A percentile compares a stretch with the other conserved stretches of the same genome.
Evolutionary conservation across 2,888 invertebrate genomes (phyloP).

Genomic region (Eurytoma californica): DNA sequence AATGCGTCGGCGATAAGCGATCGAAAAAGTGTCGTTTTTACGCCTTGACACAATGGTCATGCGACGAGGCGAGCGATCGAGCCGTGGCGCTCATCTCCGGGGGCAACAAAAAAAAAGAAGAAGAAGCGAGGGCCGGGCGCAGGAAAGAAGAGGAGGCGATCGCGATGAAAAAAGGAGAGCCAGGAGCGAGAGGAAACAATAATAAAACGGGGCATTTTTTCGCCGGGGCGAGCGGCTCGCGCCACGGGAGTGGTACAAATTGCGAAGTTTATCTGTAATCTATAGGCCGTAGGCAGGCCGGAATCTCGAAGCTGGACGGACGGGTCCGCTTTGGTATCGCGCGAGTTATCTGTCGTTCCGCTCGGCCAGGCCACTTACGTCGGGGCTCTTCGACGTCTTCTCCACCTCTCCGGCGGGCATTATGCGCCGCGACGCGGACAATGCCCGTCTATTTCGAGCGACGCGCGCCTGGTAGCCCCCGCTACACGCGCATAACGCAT

Average conservation of each 20-base stretch:
- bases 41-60: conserved; percentile 37
- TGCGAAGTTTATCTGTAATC: conserved; percentile 51
- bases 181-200: conserved; percentile 19
- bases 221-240: conserved; percentile 2
- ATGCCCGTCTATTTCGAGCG: conserved; percentile 49
- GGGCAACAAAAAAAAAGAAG: conserved; percentile 43
- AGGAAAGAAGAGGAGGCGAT: neutral
- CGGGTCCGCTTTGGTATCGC: conserved; percentile 15
- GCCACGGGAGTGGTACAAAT: conserved; percentile 50
- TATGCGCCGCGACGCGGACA: conserved; percentile 38
- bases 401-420: conserved; percentile 3
- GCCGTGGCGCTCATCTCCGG: neutral
- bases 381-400: conserved; percentile 26
- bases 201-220: conserved; percentile 55
- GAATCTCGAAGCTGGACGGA: conserved; percentile 17
- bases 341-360: conserved; percentile 51
- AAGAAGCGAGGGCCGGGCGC: neutral
- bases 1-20: conserved; percentile 36
- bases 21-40: conserved; percentile 31
- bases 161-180: neutral
- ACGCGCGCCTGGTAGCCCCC: conserved; percentile 34
- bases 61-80: conserved; percentile 23
- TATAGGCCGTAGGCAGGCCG: conserved; percentile 41
- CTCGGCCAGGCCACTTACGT: conserved; percentile 42
- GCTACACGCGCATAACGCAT: conserved; percentile 6